Percentiles rank a stretch among this genome's conserved stretches.
phyloP scores from a whole-genome alignment of 35 echinoderm and acorn worm species.

The Ophiothrix spiculata region DNA sequence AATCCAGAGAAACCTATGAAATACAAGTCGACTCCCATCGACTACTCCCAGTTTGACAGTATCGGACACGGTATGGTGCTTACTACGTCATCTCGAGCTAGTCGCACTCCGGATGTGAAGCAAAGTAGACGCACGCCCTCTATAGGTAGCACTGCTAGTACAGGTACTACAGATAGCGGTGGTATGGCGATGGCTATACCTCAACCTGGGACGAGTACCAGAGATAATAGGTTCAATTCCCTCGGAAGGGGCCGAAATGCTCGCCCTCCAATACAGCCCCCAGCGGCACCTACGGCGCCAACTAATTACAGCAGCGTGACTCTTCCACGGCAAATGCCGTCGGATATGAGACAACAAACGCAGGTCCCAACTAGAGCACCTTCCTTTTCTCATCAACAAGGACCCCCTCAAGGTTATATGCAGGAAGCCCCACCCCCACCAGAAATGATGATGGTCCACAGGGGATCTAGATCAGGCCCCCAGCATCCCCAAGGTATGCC shows the following conservation, averaged over 20 bases:
- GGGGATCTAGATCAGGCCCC: constrained; percentile 41
- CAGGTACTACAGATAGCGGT: constrained; percentile 36
- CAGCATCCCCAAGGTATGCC: constrained; percentile 25
- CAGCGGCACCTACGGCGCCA: constrained; percentile 41
- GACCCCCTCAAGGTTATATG: constrained; percentile 29
- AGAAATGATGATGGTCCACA: constrained; percentile 16
- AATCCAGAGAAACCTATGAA: constrained; percentile 89
- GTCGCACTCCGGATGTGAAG: not conserved
- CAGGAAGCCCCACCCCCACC: constrained; percentile 27
- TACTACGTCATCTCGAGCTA: not conserved
- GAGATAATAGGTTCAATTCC: constrained; percentile 14
- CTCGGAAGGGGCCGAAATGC: constrained; percentile 10
- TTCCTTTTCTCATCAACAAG: not conserved
- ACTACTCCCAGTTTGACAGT: constrained; percentile 74
- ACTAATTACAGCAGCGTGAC: constrained; percentile 17
- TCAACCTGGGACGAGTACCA: constrained; percentile 14
- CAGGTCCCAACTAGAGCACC: constrained; percentile 5
- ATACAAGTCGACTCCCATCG: constrained; percentile 83
- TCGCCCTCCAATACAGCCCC: constrained; percentile 21
- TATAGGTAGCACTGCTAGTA: constrained; percentile 48
- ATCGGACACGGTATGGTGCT: constrained; percentile 85
- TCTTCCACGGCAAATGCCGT: constrained; percentile 6
- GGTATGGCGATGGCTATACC: constrained; percentile 44
- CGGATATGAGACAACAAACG: not conserved
- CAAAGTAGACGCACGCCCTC: constrained; percentile 41